These are phyloP conservation scores for Actias luna DNA, from an alignment of 2,888 invertebrate genomes.

Conservation along the genomic window DNA sequence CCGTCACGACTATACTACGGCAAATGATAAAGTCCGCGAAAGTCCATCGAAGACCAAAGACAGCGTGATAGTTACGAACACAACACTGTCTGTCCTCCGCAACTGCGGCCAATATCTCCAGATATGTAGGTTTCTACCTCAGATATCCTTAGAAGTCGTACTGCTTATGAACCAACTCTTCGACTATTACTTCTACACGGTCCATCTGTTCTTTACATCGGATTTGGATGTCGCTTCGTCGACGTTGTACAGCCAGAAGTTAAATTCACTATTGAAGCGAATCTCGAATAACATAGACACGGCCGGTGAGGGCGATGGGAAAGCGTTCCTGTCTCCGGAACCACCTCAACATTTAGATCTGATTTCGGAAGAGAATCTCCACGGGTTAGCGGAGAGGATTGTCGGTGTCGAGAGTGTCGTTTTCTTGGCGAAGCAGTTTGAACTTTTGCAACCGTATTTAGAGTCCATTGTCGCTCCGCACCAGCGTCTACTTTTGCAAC, in stretches of 20 bases:
- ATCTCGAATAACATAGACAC: conserved; percentile 88
- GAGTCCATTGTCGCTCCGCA: conserved; percentile 90
- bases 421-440: conserved; percentile 94
- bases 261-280: conserved; percentile 88
- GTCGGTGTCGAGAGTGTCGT: conserved; percentile 96
- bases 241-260: conserved; percentile 85
- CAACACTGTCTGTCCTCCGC: conserved; percentile 93
- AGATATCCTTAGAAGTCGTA: conserved; percentile 95
- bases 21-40: conserved; percentile 27
- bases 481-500: conserved; percentile 85
- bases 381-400: conserved; percentile 92
- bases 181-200: conserved; percentile 95
- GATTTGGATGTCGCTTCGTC: conserved; percentile 83
- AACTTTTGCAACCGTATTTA: conserved; percentile 91
- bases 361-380: conserved; percentile 85
- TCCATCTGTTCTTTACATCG: conserved; percentile 91
- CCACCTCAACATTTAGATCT: conserved; percentile 58
- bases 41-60: conserved; percentile 72
- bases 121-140: conserved; percentile 93
- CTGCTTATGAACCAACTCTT: conserved; percentile 94
- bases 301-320: conserved; percentile 51
- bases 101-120: conserved; percentile 96
- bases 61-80: conserved; percentile 91
- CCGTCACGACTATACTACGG: conserved; percentile 40
- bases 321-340: conserved; percentile 49